Evolutionary conservation across 2,888 invertebrate species (phyloP).

Genomic region (Zygothrica quintamaculata): DNA sequence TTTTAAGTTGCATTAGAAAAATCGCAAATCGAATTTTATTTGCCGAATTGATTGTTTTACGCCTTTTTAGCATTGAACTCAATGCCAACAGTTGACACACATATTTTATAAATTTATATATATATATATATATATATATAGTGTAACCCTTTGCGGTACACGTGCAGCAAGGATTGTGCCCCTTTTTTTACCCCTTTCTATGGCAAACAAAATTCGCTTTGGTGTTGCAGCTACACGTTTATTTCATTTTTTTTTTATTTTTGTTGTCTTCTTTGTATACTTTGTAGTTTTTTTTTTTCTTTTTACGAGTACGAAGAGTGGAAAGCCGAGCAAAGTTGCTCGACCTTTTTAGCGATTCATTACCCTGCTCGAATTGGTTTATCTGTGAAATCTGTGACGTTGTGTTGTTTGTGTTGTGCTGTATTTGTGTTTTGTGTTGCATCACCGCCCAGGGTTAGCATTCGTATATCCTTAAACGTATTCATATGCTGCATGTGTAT

Average conservation of each 20-base stretch:
- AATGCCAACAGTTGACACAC: slow-evolving; percentile 52
- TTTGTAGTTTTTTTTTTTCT: slow-evolving; percentile 28
- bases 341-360: slow-evolving; percentile 82
- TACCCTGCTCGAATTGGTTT: slow-evolving; percentile 84
- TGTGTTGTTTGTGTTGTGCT: slow-evolving; percentile 30
- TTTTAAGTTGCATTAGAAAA: slow-evolving; percentile 40
- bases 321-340: slow-evolving; percentile 43
- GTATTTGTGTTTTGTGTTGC: slow-evolving; percentile 52
- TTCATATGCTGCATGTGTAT: slow-evolving; percentile 5
- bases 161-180: slow-evolving; percentile 41
- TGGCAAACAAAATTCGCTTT: slow-evolving; percentile 76
- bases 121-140: background rate
- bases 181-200: slow-evolving; percentile 56
- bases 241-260: no score
- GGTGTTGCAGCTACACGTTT: slow-evolving; percentile 79
- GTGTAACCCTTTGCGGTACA: slow-evolving; percentile 62
- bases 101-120: slow-evolving; percentile 26
- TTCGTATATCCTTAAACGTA: slow-evolving; percentile 36
- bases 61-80: slow-evolving; percentile 67
- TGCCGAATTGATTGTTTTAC: slow-evolving; percentile 75
- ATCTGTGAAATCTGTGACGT: slow-evolving; percentile 82
- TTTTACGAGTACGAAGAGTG: slow-evolving; percentile 32
- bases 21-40: slow-evolving; percentile 77
- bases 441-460: slow-evolving; percentile 58
- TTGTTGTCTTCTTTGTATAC: no score